These are phyloP conservation scores for Ceratotherium simum DNA, from an alignment of 2,113 vertebrate genomes.

Conservation along the genomic window DNA sequence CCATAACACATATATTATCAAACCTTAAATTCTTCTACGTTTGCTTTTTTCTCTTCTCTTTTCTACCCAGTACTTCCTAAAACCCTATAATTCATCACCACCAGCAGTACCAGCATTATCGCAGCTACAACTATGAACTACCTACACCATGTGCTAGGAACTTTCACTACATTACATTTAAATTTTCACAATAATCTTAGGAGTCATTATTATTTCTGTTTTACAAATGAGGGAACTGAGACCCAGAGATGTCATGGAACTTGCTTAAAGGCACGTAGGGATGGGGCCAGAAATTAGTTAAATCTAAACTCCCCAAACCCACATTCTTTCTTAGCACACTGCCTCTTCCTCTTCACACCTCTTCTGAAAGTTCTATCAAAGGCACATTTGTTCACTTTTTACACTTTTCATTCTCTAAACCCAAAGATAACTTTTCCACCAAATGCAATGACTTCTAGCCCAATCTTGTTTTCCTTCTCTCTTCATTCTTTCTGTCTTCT, in stretches of 20 bases:
- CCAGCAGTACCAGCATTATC: neutral
- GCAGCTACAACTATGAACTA: neutral
- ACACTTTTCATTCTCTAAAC: neutral
- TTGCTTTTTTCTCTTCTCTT: neutral
- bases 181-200: neutral
- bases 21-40: neutral
- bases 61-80: neutral
- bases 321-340: neutral
- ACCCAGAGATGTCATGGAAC: neutral
- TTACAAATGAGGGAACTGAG: slow-evolving; percentile 14
- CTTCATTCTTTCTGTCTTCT: neutral
- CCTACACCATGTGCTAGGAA: neutral
- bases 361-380: neutral
- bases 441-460: neutral
- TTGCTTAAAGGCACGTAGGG: neutral
- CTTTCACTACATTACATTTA: neutral
- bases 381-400: neutral
- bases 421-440: neutral
- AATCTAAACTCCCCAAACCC: neutral
- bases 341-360: neutral
- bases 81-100: neutral
- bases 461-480: neutral
- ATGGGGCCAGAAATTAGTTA: neutral
- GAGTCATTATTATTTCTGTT: neutral
- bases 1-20: neutral